A percentile compares a stretch with the other conserved stretches of the same genome.
Conservation (phyloP, 2,888 invertebrate species). For the Congeria kusceri region DNA sequence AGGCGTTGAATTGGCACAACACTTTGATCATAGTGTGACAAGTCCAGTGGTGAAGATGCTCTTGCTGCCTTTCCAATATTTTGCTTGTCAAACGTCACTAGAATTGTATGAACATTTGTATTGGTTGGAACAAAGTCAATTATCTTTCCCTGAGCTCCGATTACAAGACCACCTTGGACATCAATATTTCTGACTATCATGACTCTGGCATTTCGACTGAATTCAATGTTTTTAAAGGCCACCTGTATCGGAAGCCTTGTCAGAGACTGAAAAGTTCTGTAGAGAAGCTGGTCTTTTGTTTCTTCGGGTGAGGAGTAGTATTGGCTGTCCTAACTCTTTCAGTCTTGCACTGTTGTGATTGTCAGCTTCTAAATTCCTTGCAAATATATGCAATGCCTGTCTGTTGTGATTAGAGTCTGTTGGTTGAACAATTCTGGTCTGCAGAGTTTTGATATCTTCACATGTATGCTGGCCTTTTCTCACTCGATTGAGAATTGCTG, state of each 20-base stretch:
- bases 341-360: slow-evolving; percentile 33
- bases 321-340: slow-evolving; percentile 25
- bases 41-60: slow-evolving; percentile 23
- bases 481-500: slow-evolving; percentile 25
- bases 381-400: slow-evolving; percentile 36
- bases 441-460: slow-evolving; percentile 25
- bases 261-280: slow-evolving; percentile 16
- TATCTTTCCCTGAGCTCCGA: slow-evolving; percentile 54
- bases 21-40: slow-evolving; percentile 13
- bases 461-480: slow-evolving; percentile 17
- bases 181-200: slow-evolving; percentile 59
- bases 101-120: slow-evolving; percentile 23
- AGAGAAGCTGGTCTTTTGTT: slow-evolving; percentile 32
- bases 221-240: slow-evolving; percentile 22
- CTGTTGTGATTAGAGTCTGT: slow-evolving; percentile 12
- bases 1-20: slow-evolving; percentile 37
- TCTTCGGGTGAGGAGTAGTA: slow-evolving; percentile 18
- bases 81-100: slow-evolving; percentile 46
- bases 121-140: slow-evolving; percentile 30
- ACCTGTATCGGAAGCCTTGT: slow-evolving; percentile 32
- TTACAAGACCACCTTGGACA: slow-evolving; percentile 58
- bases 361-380: slow-evolving; percentile 24
- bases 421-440: slow-evolving; percentile 18
- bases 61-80: slow-evolving; percentile 43
- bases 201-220: slow-evolving; percentile 42